Conservation (phyloP, 2,888 invertebrate species). For the Drosophila buzzatii region DNA sequence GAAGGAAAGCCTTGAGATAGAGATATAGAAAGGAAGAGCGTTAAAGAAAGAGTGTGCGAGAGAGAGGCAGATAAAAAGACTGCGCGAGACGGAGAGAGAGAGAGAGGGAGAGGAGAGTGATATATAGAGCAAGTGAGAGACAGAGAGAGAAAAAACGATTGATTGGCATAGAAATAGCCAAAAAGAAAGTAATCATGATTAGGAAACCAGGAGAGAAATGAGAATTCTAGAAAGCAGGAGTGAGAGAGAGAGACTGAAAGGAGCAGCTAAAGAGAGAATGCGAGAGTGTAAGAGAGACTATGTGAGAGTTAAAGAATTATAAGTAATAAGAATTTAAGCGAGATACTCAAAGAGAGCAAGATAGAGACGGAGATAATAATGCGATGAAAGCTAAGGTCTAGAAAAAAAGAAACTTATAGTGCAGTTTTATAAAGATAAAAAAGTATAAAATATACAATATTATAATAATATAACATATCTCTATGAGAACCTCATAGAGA, state of each 20-base stretch:
- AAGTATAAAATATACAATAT: too few species aligned
- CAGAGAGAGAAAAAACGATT: background rate
- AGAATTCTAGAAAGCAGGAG: too few species aligned
- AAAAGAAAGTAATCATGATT: too few species aligned
- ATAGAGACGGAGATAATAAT: background rate
- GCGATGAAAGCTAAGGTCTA: background rate
- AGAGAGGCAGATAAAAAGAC: too few species aligned
- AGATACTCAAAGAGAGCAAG: too few species aligned
- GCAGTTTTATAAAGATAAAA: too few species aligned
- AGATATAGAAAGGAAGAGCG: background rate
- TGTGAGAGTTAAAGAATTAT: too few species aligned
- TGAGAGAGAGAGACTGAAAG: background rate
- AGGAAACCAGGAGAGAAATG: too few species aligned
- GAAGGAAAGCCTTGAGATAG: background rate
- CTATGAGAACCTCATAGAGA: background rate
- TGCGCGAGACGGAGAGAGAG: rapidly evolving
- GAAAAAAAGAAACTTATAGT: too few species aligned
- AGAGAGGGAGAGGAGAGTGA: background rate
- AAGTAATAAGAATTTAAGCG: too few species aligned
- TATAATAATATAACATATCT: too few species aligned
- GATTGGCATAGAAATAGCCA: background rate
- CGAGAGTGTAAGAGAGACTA: background rate
- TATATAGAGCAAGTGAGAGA: background rate
- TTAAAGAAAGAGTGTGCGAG: background rate
- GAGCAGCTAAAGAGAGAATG: background rate